These are phyloP conservation scores for Hypsibius dujardini DNA, from an alignment of 1,140 invertebrate genomes.

Conservation along the genomic window DNA sequence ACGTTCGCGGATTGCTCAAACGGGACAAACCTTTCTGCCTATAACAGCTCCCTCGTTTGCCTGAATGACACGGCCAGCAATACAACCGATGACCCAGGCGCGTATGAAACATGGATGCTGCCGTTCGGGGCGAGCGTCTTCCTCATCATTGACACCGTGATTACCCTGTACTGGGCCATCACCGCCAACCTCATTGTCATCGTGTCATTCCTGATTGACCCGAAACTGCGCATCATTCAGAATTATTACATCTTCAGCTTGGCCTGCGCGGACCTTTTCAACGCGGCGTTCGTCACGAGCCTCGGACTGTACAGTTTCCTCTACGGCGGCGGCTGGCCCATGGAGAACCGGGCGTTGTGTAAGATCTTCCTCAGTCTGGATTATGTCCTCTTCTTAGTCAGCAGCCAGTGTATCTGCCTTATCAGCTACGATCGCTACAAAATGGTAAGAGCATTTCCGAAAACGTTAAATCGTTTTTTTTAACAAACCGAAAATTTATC, in stretches of 20 bases:
- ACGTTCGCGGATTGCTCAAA: too few relatives aligned
- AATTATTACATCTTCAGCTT: slow-evolving; percentile 13
- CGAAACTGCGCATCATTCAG: slow-evolving; percentile 1
- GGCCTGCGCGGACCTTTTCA: slow-evolving; percentile 10
- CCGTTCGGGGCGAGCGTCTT: not conserved
- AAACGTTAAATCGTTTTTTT: too few relatives aligned
- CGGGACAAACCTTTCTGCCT: too few relatives aligned
- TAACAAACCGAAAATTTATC: too few relatives aligned
- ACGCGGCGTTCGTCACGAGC: not conserved
- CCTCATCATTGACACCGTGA: not conserved
- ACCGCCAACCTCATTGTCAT: not conserved
- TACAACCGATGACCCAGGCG: too few relatives aligned
- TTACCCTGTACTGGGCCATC: not conserved
- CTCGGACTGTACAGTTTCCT: not conserved
- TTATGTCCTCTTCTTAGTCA: not conserved
- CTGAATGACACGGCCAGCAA: too few relatives aligned
- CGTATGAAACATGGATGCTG: too few relatives aligned
- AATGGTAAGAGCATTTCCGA: not conserved
- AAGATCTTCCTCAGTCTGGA: not conserved
- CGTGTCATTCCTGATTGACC: not conserved
- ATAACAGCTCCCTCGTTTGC: too few relatives aligned
- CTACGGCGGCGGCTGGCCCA: not conserved
- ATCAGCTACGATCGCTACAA: slow-evolving; percentile 11
- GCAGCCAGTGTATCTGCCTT: not conserved
- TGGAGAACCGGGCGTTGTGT: not conserved